Base-by-base conservation (phyloP, 2,797 vertebrate species). In the Leuciscus waleckii region DNA sequence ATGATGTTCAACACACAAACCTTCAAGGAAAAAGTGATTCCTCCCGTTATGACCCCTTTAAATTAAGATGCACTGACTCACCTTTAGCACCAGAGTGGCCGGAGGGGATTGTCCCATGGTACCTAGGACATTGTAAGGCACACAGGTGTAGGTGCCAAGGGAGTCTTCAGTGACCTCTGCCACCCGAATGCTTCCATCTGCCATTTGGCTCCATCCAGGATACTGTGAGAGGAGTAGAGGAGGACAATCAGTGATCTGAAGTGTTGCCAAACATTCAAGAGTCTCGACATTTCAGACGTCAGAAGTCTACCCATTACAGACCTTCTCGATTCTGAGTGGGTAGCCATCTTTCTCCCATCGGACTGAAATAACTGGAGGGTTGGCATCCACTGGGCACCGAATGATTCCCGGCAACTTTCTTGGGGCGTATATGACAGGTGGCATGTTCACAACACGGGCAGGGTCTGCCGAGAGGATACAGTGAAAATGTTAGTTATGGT, bases 61-160 rank as follows among this genome's bases (percentile, higher is more conserved):
- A 51, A 51, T 29, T 68, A 26, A 39, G 29, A 58, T 63, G 17
- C 6, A 54, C 3, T 29, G 23, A 83, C 39, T 90, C 93, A 99
- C 98, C 98, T 99, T 99, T 97, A 99, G 97, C 97, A 99, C 97
- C 95, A 99, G 96, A 95, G 96, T 96, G 87, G 98, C 98, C 89
- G 98, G 98, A 93, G 97, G 96, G 93, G 98, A 99, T 96, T 97
- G 97, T 95, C 98, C 98, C 97, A 99, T 98, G 92, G 98, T 99
- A 95, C 98, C 98, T 95, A 99, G 94, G 93, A 97, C 97, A 79
- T 99, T 99, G 96, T 99, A 99, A 99, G 98, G 98, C 98, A 99
- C 96, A 92, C 98, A 99, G 95, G 98, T 99, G 93, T 99, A 99
- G 92, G 98, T 99, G 98, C 98, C 98, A 91, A 99, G 97, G 91